Evolutionary conservation across 1,140 invertebrate genomes (phyloP), one percentile per base, ranked within the genome.

Genomic region (Hylaeus volcanicus): DNA sequence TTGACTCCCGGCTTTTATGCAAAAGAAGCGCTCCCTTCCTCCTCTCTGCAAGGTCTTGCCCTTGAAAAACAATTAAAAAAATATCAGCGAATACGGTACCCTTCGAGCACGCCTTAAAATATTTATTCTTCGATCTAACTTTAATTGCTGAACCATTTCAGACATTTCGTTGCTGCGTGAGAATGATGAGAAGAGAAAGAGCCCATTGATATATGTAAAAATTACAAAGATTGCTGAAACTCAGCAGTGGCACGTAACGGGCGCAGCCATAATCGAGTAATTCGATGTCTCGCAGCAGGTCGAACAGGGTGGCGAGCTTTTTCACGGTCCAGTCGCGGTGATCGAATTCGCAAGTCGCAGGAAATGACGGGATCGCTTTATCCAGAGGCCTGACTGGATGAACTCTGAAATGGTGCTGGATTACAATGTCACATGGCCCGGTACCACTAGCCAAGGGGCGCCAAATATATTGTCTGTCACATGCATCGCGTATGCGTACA

Each of bases 401-500:
- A 87, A 87, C 77, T 80, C 73, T 69, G 82, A 76, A 86, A 86
- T 80, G 85, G 61, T 71, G 68, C 15, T 70, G 83, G 85, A 87
- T 87, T 87, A 87, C 83, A 65, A 76, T 86, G 85, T 86, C 86
- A 84, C 81, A 76, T 77, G 73, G 80, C 61, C 39, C 72, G 56
- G 71, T 60, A 77, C 58, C 71, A 12, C 60, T 53, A 41, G 63
- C 61, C 70, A 76, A 80, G 88, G 81, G 72, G 74, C 74, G 83
- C 65, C 79, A 86, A 79, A 89, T 89, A 88, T 88, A 89, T 89
- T 77, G 86, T 88, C 88, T 87, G 87, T 89, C 88, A 81, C 81
- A 87, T 72, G 85, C 88, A 83, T 88, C 87, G 88, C 78, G 74
- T 83, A 87, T 65, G 86, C 86, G 78, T 82, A 70, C 77, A 82